Percentiles rank a stretch among this genome's conserved stretches.
phyloP scores from a whole-genome alignment of 1,140 invertebrate genomes.

The Drosophila neocordata region DNA sequence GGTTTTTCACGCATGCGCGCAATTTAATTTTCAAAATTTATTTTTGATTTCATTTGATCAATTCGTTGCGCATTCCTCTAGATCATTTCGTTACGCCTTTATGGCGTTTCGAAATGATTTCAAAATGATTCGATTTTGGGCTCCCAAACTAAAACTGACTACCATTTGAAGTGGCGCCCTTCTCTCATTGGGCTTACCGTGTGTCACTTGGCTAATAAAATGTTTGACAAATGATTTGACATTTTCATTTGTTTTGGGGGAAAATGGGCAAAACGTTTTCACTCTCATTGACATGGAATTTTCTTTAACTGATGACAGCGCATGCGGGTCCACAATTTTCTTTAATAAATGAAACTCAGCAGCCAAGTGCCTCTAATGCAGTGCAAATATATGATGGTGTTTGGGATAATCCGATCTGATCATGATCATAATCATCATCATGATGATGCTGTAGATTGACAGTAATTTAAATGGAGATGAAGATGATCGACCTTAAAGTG shows the following conservation, averaged over 20 bases:
- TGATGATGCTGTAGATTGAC: conserved; percentile 57
- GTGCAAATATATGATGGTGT: conserved; percentile 50
- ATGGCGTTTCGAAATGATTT: conserved; percentile 44
- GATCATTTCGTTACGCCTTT: conserved; percentile 68
- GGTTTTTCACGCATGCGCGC: conserved; percentile 72
- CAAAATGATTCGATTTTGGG: conserved; percentile 54
- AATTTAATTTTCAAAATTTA: conserved; percentile 45
- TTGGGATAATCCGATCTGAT: conserved; percentile 11
- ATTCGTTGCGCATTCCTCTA: conserved; percentile 70
- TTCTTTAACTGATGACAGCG: conserved; percentile 53
- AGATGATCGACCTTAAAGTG: conserved; percentile 22
- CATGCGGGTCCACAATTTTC: conserved; percentile 57
- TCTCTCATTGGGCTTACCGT: neutral
- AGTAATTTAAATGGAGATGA: conserved; percentile 46
- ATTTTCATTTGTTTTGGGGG: conserved; percentile 60
- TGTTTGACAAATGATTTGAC: conserved; percentile 76
- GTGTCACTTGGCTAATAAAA: conserved; percentile 62
- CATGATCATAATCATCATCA: neutral
- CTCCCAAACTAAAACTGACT: conserved; percentile 25
- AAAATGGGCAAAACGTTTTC: conserved; percentile 56
- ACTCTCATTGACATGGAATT: conserved; percentile 37
- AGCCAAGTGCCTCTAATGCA: conserved; percentile 20
- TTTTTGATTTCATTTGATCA: conserved; percentile 4
- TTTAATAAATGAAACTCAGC: conserved; percentile 21
- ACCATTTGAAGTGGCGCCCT: conserved; percentile 25